Evolutionary conservation across 2,797 vertebrate genomes (phyloP).

Genomic region (Microcaecilia unicolor): DNA sequence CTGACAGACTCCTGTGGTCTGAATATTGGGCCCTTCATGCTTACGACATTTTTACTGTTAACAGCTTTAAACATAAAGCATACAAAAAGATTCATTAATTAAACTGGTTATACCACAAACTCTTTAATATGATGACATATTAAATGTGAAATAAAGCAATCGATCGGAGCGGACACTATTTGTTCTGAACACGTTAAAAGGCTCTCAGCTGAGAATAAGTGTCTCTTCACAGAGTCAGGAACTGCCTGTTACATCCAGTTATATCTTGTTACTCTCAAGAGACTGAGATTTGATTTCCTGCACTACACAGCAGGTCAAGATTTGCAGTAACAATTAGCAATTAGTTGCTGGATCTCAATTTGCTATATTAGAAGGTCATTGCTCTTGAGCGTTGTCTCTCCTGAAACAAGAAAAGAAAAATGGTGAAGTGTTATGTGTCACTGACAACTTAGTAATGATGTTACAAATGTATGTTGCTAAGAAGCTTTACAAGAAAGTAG

Average conservation of each 20-base stretch:
- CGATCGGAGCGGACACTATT: too few relatives aligned
- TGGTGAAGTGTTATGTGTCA: too few relatives aligned
- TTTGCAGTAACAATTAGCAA: slow-evolving; percentile 53
- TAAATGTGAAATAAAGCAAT: too few relatives aligned
- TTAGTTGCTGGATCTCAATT: slow-evolving; percentile 47
- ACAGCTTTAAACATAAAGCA: slow-evolving; percentile 44
- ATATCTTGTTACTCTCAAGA: slow-evolving; percentile 44
- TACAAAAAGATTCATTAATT: slow-evolving; percentile 26
- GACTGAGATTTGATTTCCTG: slow-evolving; percentile 44
- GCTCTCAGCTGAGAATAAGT: slow-evolving; percentile 36
- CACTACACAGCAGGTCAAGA: slow-evolving; percentile 41
- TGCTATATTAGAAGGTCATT: slow-evolving; percentile 34
- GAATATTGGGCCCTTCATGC: too few relatives aligned
- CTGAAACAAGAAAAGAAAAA: slow-evolving; percentile 7
- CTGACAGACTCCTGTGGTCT: too few relatives aligned
- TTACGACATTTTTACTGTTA: slow-evolving; percentile 45
- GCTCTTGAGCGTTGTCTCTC: slow-evolving; percentile 27
- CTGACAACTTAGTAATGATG: too few relatives aligned
- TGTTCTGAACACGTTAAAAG: slow-evolving; percentile 44
- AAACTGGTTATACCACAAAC: slow-evolving; percentile 31
- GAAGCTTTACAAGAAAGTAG: too few relatives aligned
- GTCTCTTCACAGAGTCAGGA: slow-evolving; percentile 24
- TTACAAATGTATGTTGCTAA: too few relatives aligned
- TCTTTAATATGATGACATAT: slow-evolving; percentile 38
- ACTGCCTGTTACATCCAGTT: slow-evolving; percentile 34